Evolutionary conservation across 2,888 invertebrate genomes (phyloP), one percentile per base, ranked within the genome.

Genomic region (Isoperla grammatica): DNA sequence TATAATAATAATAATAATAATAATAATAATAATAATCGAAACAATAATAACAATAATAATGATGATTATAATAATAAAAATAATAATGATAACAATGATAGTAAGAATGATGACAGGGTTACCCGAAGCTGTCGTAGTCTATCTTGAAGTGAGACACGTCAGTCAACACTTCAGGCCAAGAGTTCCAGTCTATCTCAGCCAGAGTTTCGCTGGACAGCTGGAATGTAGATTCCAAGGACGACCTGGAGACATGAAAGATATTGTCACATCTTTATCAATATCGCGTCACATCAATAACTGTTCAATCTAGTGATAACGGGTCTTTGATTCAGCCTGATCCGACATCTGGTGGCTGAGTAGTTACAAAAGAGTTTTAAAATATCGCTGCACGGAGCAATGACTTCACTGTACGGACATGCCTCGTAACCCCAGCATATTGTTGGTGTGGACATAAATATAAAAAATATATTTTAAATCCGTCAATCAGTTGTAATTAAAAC

Each of bases 101-200:
- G 22, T 15, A n/a, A 74, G n/a, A 73, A 65, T 66, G 61, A 57
- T 65, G 67, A 49, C 39, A n/a, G n/a, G 69, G 71, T 71, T 70
- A 77, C 77, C 75, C 74, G 64, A 76, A 67, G 12, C 70, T 69
- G 61, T 70, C 68, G 22, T 72, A 67, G 50, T 71, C 70, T 29
- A 71, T 70, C 58, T 66, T 65, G 39, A 72, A 67, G 50, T 67
- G 46, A 68, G 56, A 20, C 64, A 60, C 58, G 67, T 65, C 61
- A 54, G 55, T 67, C n/a, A 71, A 67, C 29, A 72, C 66, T 6
- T 70, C 65, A 29, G 60, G 67, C 60, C 69, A 68, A 9, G 66
- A 56, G 19, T 66, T 65, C 40, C 66, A 64, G 54, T 68, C 62
- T 20, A 65, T 59, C 8, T 69, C 67, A 20, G 68, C 66, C 40